These are phyloP conservation scores for Cacatua alba DNA, from an alignment of 2,113 vertebrate genomes.

Conservation along the genomic window DNA sequence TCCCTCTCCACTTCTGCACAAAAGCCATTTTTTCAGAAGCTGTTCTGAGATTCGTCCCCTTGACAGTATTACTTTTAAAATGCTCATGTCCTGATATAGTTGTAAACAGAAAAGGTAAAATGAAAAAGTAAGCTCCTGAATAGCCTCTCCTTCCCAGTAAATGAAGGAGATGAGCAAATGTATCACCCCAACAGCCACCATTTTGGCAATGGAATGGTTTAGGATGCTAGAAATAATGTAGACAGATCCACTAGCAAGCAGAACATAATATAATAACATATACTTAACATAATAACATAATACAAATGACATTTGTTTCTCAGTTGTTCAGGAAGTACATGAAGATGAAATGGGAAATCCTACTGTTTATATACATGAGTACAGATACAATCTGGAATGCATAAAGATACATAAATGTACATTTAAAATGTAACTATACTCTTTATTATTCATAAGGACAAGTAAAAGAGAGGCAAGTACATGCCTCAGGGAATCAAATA, in stretches of 20 bases:
- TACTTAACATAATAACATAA: not conserved
- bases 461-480: not conserved
- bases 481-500: not conserved
- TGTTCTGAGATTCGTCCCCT: not conserved
- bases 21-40: not conserved
- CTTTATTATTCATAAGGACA: not conserved
- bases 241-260: not conserved
- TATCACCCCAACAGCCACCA: not conserved
- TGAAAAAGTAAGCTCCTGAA: not conserved
- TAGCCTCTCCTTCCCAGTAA: not conserved
- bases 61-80: not conserved
- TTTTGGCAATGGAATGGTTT: not conserved
- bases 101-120: not conserved
- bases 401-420: not conserved
- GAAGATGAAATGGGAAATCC: not conserved
- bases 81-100: not conserved
- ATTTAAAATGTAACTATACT: not conserved
- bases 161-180: not conserved
- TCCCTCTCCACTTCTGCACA: not conserved
- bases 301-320: not conserved
- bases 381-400: fast-evolving
- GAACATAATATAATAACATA: not conserved
- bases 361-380: not conserved
- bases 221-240: not conserved
- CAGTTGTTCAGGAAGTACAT: not conserved